Conservation (phyloP, 1,140 invertebrate species). For the Temnothorax curvispinosus region DNA sequence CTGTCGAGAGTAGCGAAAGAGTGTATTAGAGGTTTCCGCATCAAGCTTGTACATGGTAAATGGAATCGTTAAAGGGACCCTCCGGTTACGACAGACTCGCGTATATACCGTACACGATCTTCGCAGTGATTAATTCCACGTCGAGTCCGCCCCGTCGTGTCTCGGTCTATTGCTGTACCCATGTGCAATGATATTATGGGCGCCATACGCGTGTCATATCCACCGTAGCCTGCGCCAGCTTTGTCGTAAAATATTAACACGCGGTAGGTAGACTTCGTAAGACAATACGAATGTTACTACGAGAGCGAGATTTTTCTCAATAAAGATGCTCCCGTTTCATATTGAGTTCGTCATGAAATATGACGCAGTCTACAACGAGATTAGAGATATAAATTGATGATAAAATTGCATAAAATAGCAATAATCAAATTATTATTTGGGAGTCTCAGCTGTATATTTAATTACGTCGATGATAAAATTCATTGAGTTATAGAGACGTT, state of each 20-base stretch:
- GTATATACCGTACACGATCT: slow-evolving; percentile 37
- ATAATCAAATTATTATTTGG: neutral
- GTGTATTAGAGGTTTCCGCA: neutral
- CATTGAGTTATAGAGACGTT: neutral
- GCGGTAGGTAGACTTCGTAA: slow-evolving; percentile 8
- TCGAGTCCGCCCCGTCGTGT: slow-evolving; percentile 20
- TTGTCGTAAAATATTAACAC: slow-evolving; percentile 68
- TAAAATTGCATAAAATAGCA: neutral
- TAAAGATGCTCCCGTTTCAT: neutral
- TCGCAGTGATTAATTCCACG: slow-evolving; percentile 58
- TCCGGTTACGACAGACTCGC: slow-evolving; percentile 21
- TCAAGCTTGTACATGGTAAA: neutral
- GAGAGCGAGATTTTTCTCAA: neutral
- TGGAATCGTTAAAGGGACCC: slow-evolving; percentile 38
- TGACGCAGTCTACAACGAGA: neutral
- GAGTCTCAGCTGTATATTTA: neutral
- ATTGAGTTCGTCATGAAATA: neutral
- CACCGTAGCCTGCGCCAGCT: slow-evolving; percentile 3
- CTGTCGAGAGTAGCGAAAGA: slow-evolving; percentile 6
- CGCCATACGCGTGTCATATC: slow-evolving; percentile 5
- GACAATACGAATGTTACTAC: slow-evolving; percentile 1
- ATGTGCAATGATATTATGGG: slow-evolving; percentile 54
- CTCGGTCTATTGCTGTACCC: slow-evolving; percentile 19
- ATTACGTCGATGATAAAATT: neutral
- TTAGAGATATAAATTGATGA: neutral